These are phyloP conservation scores for Erythrocercus mccallii DNA, from an alignment of 2,113 vertebrate species.

Conservation along the genomic window DNA sequence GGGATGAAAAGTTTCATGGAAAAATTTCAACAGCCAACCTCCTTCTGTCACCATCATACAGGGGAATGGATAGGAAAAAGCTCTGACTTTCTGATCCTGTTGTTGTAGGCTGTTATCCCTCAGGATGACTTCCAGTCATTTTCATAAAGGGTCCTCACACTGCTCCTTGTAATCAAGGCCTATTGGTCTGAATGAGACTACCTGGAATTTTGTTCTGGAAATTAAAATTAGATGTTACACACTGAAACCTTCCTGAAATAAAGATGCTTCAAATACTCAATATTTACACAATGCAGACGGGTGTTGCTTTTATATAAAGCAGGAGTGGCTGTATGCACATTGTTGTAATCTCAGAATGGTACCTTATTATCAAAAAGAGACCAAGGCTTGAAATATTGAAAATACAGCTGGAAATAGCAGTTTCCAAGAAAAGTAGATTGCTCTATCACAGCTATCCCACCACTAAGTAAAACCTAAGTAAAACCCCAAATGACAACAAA, in stretches of 20 bases:
- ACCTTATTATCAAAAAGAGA: not conserved
- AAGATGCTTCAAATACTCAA: not conserved
- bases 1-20: not conserved
- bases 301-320: not conserved
- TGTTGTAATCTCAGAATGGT: not conserved
- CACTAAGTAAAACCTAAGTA: not conserved
- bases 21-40: not conserved
- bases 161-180: rapidly evolving
- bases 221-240: not conserved
- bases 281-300: not conserved
- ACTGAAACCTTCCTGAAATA: not conserved
- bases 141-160: not conserved
- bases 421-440: not conserved
- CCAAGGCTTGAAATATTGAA: not conserved
- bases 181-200: not conserved
- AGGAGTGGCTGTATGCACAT: not conserved
- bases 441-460: not conserved
- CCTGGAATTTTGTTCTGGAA: not conserved
- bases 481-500: not conserved
- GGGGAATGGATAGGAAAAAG: not conserved
- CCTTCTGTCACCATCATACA: not conserved
- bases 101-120: not conserved
- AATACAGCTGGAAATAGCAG: not conserved
- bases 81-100: not conserved
- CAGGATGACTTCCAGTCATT: not conserved